Conservation (phyloP, 2,888 invertebrate species). For the Andrena marginata region DNA sequence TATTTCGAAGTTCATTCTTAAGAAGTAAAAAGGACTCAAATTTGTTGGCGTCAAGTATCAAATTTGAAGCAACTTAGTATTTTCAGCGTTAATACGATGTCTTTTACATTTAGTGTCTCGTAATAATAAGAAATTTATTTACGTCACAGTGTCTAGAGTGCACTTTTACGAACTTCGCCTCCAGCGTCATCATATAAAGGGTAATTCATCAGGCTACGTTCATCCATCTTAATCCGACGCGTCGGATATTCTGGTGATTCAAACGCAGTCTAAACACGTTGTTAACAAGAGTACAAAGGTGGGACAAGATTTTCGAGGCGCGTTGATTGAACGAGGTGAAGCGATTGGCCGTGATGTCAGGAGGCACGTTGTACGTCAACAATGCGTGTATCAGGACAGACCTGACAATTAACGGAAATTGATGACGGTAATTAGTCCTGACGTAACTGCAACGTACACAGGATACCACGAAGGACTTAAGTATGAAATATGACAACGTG, state of each 20-base stretch:
- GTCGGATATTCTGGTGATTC: not conserved
- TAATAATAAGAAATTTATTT: not conserved
- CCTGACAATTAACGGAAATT: constrained; percentile 27
- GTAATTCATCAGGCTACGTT: not conserved
- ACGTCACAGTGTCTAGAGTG: not conserved
- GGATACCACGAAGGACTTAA: constrained; percentile 27
- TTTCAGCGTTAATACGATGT: too few relatives aligned
- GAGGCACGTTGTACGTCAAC: constrained; percentile 7
- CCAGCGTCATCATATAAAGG: not conserved
- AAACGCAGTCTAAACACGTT: not conserved
- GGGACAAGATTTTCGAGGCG: constrained; percentile 27
- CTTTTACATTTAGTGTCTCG: too few relatives aligned
- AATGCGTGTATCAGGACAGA: constrained; percentile 13
- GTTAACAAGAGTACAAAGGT: not conserved
- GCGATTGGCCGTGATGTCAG: constrained; percentile 45
- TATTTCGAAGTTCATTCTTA: too few relatives aligned
- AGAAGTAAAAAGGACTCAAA: too few relatives aligned
- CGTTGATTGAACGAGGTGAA: constrained; percentile 34
- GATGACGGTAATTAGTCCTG: constrained; percentile 57
- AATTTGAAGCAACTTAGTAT: too few relatives aligned
- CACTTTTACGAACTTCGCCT: not conserved
- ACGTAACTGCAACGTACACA: constrained; percentile 40
- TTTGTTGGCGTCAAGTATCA: too few relatives aligned
- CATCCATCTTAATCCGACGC: constrained; percentile 9
- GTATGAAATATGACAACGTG: constrained; percentile 44